Evolutionary conservation across 2,113 vertebrate genomes (phyloP).

Genomic region (Coregonus clupeaformis): DNA sequence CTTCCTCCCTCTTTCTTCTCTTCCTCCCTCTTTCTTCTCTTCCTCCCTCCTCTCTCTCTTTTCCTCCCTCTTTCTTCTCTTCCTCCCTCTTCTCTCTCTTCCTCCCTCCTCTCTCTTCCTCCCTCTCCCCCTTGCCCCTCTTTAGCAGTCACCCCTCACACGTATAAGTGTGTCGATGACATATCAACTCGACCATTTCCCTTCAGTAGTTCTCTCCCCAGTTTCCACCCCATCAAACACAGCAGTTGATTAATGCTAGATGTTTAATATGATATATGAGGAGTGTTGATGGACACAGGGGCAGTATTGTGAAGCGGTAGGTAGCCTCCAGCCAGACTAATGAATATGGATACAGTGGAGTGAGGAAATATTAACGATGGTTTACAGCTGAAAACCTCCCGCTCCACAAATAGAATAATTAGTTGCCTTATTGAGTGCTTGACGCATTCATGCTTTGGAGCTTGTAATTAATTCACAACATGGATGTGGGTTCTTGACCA

Average conservation of each 20-base stretch:
- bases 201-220: not conserved
- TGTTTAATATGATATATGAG: no score
- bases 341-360: conserved; percentile 19
- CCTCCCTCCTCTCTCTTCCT: not conserved
- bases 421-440: not conserved
- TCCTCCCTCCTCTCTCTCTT: not conserved
- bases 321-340: not conserved
- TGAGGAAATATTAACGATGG: not conserved
- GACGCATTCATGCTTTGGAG: not conserved
- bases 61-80: not conserved
- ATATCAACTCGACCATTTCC: not conserved
- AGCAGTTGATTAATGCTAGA: not conserved
- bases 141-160: not conserved
- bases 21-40: not conserved
- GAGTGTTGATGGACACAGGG: conserved; percentile 1
- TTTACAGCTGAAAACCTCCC: not conserved
- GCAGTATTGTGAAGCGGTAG: not conserved
- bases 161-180: not conserved
- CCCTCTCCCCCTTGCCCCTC: not conserved
- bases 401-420: not conserved
- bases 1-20: no score
- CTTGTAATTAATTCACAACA: not conserved
- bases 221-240: not conserved
- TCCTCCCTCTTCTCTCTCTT: not conserved
- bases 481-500: not conserved